Percentiles rank a stretch among this genome's conserved stretches.
These are phyloP conservation scores for Dryocosmus kuriphilus DNA, from an alignment of 2,888 invertebrate species.

Conservation along the genomic window DNA sequence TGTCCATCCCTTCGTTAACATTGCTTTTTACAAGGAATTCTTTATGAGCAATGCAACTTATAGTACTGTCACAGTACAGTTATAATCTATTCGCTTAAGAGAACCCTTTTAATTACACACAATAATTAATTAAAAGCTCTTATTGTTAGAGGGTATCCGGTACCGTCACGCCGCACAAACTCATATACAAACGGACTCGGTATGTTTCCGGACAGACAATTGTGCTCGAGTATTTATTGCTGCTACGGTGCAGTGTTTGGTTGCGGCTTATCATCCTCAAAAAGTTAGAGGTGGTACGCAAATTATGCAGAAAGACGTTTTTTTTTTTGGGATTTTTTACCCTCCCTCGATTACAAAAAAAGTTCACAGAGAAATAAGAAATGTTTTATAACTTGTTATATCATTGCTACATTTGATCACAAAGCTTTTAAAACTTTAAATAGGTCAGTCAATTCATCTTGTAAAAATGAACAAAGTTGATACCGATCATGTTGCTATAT, in stretches of 20 bases:
- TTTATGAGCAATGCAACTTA: background rate
- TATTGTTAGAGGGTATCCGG: constrained; percentile 34
- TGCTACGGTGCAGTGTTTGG: constrained; percentile 5
- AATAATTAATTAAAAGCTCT: constrained; percentile 37
- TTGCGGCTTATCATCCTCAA: constrained; percentile 11
- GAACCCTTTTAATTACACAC: constrained; percentile 16
- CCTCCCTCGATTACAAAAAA: too few relatives aligned
- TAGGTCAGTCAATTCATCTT: too few relatives aligned
- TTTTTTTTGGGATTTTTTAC: too few relatives aligned
- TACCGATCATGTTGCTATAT: too few relatives aligned
- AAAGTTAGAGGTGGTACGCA: background rate
- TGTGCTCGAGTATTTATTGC: constrained; percentile 31
- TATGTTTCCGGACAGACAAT: background rate
- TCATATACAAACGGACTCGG: background rate
- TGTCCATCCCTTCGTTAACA: too few relatives aligned
- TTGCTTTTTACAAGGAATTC: too few relatives aligned
- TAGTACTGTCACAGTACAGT: background rate
- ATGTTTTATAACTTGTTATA: too few relatives aligned
- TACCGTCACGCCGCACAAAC: background rate
- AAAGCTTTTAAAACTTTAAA: too few relatives aligned
- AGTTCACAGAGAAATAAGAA: too few relatives aligned
- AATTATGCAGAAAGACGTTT: too few relatives aligned
- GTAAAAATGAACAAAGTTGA: too few relatives aligned
- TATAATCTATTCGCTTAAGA: constrained; percentile 2
- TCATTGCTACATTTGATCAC: too few relatives aligned